Conservation (phyloP, 2,888 invertebrate species). For the Drosophila rellima region DNA sequence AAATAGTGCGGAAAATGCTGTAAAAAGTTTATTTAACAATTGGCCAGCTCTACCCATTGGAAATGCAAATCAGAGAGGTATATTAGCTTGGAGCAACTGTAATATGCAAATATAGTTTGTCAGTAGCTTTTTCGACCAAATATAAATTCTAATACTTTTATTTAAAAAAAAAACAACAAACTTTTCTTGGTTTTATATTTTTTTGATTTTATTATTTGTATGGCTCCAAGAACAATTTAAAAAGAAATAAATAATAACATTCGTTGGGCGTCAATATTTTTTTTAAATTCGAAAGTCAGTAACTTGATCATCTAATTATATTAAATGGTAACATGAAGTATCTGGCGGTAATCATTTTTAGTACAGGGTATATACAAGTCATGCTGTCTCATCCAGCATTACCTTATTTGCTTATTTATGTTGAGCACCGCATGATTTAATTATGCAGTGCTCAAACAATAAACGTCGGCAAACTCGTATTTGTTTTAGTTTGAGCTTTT, state of each 20-base stretch:
- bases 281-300: too few relatives aligned
- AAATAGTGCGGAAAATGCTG: slow-evolving; percentile 76
- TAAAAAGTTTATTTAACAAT: slow-evolving; percentile 67
- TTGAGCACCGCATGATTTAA: slow-evolving; percentile 61
- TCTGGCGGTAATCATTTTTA: neutral
- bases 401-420: slow-evolving; percentile 30
- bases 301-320: neutral
- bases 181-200: neutral
- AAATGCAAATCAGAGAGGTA: neutral
- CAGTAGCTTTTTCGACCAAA: too few relatives aligned
- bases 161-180: neutral
- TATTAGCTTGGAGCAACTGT: neutral
- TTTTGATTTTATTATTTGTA: too few relatives aligned
- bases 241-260: too few relatives aligned
- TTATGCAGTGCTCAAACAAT: slow-evolving; percentile 65
- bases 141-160: too few relatives aligned
- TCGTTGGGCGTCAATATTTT: too few relatives aligned
- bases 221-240: too few relatives aligned
- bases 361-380: slow-evolving; percentile 5
- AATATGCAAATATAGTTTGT: neutral
- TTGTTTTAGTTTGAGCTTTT: slow-evolving; percentile 15
- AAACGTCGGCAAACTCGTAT: slow-evolving; percentile 15
- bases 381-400: neutral
- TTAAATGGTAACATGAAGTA: too few relatives aligned
- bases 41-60: slow-evolving; percentile 1